Evolutionary conservation across 2,113 vertebrate species (phyloP).

Genomic region (Crypturellus undulatus): DNA sequence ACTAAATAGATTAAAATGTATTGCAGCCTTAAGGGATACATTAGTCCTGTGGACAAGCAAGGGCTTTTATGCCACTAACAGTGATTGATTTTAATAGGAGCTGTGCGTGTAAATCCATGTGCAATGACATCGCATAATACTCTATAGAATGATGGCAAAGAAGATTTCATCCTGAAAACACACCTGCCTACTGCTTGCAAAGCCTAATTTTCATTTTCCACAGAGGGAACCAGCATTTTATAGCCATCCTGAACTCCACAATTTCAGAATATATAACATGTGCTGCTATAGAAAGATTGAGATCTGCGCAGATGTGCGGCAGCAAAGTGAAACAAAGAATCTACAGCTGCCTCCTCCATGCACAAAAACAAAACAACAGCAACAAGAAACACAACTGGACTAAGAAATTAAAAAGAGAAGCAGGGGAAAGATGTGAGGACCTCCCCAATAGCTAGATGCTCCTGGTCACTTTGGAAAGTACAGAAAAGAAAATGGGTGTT

Average conservation of each 20-base stretch:
- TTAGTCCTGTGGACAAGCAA: constrained; percentile 13
- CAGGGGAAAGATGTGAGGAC: neutral
- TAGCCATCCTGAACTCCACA: neutral
- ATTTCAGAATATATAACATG: neutral
- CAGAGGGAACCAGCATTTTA: neutral
- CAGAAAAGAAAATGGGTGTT: neutral
- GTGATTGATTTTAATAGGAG: constrained; percentile 5
- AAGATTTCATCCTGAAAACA: neutral
- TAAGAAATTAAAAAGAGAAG: neutral
- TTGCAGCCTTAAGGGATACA: constrained; percentile 24
- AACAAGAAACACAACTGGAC: neutral
- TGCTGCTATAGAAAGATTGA: neutral
- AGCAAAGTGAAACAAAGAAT: neutral
- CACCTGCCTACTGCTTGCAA: neutral
- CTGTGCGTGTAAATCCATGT: neutral
- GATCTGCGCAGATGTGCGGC: neutral
- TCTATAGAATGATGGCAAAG: neutral
- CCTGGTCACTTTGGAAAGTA: neutral
- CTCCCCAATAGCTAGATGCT: neutral
- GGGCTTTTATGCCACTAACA: neutral
- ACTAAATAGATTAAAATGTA: neutral
- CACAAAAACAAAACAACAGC: neutral
- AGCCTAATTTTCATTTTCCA: constrained; percentile 7
- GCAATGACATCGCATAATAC: neutral
- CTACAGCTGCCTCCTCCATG: neutral